Evolutionary conservation across 2,113 vertebrate species (phyloP).

Genomic region (Upupa epops): DNA sequence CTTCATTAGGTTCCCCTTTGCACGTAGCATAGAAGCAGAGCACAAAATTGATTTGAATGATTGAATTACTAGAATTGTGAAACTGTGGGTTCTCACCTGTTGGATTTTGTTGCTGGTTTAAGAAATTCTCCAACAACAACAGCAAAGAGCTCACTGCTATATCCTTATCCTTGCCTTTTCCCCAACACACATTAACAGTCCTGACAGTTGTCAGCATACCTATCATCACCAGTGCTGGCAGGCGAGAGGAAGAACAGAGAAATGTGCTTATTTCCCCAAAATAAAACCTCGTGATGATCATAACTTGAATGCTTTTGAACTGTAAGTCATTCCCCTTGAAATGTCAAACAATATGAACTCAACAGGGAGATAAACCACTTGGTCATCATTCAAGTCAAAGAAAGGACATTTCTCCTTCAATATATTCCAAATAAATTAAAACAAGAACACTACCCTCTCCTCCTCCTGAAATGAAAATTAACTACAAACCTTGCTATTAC

Average conservation of each 20-base stretch:
- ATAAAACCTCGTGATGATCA: constrained; percentile 17
- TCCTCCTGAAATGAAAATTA: fast-evolving
- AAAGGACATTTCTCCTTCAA: not conserved
- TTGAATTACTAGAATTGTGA: not conserved
- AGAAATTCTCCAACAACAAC: not conserved
- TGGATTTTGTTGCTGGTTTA: not conserved
- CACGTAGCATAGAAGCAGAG: not conserved
- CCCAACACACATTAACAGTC: not conserved
- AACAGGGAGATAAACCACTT: not conserved
- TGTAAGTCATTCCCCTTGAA: constrained; percentile 18
- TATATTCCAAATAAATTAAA: not conserved
- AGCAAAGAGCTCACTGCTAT: not conserved
- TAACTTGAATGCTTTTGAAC: constrained; percentile 22
- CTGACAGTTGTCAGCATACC: constrained; percentile 14
- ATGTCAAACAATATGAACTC: not conserved
- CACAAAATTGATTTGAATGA: not conserved
- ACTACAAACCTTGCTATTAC: not conserved
- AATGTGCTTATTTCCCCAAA: constrained; percentile 36
- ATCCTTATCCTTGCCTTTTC: not conserved
- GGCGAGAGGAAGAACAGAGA: not conserved
- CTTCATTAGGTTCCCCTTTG: no score
- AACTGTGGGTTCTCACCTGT: not conserved
- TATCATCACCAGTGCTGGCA: not conserved
- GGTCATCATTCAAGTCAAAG: not conserved
- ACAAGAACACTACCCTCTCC: not conserved